Evolutionary conservation across 2,113 vertebrate species (phyloP).

Genomic region (Podilymbus podiceps): DNA sequence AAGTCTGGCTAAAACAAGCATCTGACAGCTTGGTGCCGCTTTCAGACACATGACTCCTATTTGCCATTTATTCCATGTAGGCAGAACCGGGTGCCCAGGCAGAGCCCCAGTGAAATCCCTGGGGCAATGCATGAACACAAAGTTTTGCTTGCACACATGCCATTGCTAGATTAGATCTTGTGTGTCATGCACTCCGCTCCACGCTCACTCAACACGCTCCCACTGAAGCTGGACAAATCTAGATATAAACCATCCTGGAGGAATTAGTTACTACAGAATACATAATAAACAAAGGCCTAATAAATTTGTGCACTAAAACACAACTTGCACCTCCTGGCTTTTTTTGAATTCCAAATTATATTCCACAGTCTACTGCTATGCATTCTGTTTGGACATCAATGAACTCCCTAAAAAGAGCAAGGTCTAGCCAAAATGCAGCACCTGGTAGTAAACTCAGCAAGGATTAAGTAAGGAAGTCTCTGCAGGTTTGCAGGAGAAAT

Average conservation of each 20-base stretch:
- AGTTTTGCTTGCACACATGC: constrained; percentile 6
- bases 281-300: background rate
- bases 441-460: background rate
- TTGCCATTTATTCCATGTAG: constrained; percentile 7
- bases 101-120: constrained; percentile 11
- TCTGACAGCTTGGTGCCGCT: constrained; percentile 20
- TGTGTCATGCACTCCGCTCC: background rate
- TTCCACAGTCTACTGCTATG: background rate
- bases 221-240: background rate
- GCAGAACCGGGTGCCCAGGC: constrained; percentile 21
- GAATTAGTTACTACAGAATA: constrained; percentile 8
- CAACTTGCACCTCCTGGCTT: background rate
- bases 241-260: constrained; percentile 10
- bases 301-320: background rate
- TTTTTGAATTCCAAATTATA: background rate
- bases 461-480: background rate
- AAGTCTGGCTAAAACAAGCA: constrained; percentile 46
- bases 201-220: background rate
- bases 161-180: constrained; percentile 18
- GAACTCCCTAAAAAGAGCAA: background rate
- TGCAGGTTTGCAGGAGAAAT: background rate
- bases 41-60: constrained; percentile 15
- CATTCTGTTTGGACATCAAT: background rate
- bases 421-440: background rate
- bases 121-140: background rate